phyloP scores from a whole-genome alignment of 1,140 invertebrate genomes.

The Diorhabda elongata region DNA sequence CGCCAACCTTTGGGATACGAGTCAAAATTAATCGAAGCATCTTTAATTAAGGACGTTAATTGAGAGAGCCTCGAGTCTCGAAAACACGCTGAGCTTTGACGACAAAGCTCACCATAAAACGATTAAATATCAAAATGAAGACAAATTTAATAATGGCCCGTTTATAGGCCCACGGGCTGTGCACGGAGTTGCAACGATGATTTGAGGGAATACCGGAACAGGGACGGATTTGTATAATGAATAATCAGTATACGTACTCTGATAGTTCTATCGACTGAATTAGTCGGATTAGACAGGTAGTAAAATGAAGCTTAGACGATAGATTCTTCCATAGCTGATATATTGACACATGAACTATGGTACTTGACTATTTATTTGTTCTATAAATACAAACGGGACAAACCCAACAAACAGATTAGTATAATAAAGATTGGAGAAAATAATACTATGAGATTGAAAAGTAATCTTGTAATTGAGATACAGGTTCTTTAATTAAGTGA shows the following conservation, averaged over 20 bases:
- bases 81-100: constrained; percentile 35
- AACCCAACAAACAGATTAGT: too few species aligned
- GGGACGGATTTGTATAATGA: neutral
- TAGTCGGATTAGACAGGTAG: too few species aligned
- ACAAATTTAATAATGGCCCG: constrained; percentile 38
- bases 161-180: constrained; percentile 30
- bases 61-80: constrained; percentile 29
- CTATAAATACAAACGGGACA: too few species aligned
- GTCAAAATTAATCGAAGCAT: constrained; percentile 41
- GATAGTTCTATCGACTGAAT: too few species aligned
- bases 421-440: too few species aligned
- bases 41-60: constrained; percentile 39
- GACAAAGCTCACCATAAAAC: constrained; percentile 41
- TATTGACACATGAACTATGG: too few species aligned
- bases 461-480: too few species aligned
- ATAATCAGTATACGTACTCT: neutral
- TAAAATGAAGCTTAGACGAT: too few species aligned
- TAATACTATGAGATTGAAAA: too few species aligned
- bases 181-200: constrained; percentile 25
- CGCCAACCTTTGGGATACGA: constrained; percentile 22
- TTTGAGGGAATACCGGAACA: constrained; percentile 1
- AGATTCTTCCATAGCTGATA: too few species aligned
- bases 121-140: constrained; percentile 44
- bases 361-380: too few species aligned
- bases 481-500: too few species aligned